Evolutionary conservation across 2,113 vertebrate species (phyloP).

Genomic region (Leptodactylus fuscus): DNA sequence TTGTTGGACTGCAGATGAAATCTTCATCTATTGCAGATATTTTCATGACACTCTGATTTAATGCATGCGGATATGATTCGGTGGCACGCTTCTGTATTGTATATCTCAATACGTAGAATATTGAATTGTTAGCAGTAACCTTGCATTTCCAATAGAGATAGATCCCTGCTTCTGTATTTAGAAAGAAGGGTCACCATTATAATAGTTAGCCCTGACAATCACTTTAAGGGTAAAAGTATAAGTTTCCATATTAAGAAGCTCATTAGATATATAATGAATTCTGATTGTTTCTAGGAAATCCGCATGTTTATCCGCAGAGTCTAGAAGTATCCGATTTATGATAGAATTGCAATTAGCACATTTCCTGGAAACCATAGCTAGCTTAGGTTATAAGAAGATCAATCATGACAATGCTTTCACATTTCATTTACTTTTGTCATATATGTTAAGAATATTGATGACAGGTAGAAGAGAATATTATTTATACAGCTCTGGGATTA

Average conservation of each 20-base stretch:
- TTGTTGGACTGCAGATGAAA: too few relatives aligned
- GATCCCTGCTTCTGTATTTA: background rate
- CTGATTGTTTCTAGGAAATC: background rate
- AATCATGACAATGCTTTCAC: conserved; percentile 1
- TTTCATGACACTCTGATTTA: background rate
- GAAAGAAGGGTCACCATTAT: background rate
- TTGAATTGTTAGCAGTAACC: background rate
- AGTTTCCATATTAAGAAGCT: background rate
- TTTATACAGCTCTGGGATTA: background rate
- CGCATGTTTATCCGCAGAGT: background rate
- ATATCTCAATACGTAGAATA: background rate
- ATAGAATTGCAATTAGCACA: background rate
- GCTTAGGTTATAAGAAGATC: background rate
- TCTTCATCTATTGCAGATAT: background rate
- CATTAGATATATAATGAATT: background rate
- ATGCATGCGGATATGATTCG: background rate
- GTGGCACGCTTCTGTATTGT: background rate
- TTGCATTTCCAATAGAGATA: background rate
- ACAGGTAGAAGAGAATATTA: background rate
- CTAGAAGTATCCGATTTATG: background rate
- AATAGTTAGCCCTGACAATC: background rate
- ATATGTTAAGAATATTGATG: background rate
- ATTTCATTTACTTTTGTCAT: background rate
- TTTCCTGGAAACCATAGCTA: conserved; percentile 27
- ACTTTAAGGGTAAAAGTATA: background rate